Evolutionary conservation across 2,888 invertebrate genomes (phyloP).

Genomic region (Leucania comma): DNA sequence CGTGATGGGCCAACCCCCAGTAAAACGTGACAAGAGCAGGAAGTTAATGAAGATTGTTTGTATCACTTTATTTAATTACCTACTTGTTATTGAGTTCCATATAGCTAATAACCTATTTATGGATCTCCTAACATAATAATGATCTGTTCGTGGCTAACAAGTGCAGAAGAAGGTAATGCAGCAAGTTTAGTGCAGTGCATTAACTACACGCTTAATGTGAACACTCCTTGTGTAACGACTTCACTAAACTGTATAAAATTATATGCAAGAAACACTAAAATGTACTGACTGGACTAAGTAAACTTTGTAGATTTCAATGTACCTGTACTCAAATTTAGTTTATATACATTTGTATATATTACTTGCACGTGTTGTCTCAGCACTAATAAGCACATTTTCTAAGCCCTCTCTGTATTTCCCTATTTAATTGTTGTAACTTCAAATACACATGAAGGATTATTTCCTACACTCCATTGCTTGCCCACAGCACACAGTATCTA

Average conservation of each 20-base stretch:
- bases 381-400: background rate
- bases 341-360: background rate
- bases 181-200: slow-evolving; percentile 19
- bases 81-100: background rate
- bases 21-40: too few species aligned
- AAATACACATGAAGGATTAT: slow-evolving; percentile 13
- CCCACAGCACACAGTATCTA: slow-evolving; percentile 47
- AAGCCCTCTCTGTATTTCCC: background rate
- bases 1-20: too few species aligned
- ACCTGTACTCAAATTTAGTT: slow-evolving; percentile 8
- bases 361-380: background rate
- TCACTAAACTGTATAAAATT: slow-evolving; percentile 20
- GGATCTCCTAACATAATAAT: slow-evolving; percentile 5
- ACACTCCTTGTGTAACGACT: slow-evolving; percentile 2
- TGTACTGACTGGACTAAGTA: slow-evolving; percentile 12
- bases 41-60: too few species aligned
- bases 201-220: slow-evolving; percentile 23
- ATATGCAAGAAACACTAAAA: slow-evolving; percentile 16
- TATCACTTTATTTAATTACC: too few species aligned
- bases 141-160: background rate
- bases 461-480: slow-evolving; percentile 3
- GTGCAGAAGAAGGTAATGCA: slow-evolving; percentile 18
- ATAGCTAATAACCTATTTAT: background rate
- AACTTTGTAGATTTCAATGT: background rate
- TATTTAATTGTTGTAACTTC: slow-evolving; percentile 7